Evolutionary conservation across 2,113 vertebrate species (phyloP).

Genomic region (Montifringilla adamsi): DNA sequence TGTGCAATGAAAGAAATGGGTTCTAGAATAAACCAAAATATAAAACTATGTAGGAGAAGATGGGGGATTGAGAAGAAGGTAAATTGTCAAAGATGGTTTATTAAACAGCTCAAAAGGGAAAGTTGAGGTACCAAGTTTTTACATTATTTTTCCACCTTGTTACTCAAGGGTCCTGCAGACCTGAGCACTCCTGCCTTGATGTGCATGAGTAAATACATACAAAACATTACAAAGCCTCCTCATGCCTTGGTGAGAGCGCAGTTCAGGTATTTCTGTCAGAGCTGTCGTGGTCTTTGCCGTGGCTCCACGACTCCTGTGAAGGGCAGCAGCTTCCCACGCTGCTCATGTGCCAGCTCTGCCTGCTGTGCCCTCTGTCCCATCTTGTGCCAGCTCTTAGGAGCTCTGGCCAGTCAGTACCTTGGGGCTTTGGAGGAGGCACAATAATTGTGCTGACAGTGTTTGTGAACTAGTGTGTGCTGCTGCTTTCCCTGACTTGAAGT

Average conservation of each 20-base stretch:
- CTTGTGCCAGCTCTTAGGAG: neutral
- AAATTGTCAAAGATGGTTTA: neutral
- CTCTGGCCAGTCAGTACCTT: neutral
- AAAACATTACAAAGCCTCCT: neutral
- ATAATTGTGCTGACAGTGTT: rapidly evolving
- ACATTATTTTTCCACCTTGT: neutral
- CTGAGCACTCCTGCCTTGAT: neutral
- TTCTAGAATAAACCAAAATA: neutral
- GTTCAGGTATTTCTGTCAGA: neutral
- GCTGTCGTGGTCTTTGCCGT: neutral
- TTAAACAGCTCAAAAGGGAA: neutral
- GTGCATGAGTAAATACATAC: rapidly evolving
- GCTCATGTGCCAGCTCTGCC: neutral
- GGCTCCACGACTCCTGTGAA: neutral
- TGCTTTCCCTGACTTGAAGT: neutral
- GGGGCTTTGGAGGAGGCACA: neutral
- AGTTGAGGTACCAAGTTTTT: neutral
- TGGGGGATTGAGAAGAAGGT: neutral
- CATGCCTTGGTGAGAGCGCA: rapidly evolving
- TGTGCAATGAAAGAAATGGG: neutral
- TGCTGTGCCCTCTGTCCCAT: neutral
- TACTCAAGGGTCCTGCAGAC: neutral
- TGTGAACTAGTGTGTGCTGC: neutral
- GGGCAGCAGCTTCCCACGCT: neutral
- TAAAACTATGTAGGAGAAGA: neutral